Evolutionary conservation across 1,140 invertebrate genomes (phyloP).

Genomic region (Drosophila neocordata): DNA sequence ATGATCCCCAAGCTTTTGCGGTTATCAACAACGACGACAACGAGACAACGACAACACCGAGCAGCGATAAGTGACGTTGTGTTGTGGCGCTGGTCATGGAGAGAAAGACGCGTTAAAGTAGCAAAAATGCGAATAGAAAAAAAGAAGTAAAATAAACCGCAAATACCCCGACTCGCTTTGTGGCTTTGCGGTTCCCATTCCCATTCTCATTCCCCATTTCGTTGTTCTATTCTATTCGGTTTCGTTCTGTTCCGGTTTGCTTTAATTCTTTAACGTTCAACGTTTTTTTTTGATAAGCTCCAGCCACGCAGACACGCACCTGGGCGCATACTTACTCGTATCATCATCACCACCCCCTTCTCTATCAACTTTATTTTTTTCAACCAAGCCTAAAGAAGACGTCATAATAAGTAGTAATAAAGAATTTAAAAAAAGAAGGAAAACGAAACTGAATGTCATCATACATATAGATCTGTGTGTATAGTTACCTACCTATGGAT

Average conservation of each 20-base stretch:
- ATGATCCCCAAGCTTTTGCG: constrained; percentile 14
- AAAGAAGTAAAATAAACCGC: constrained; percentile 50
- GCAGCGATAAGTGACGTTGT: constrained; percentile 51
- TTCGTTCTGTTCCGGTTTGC: constrained; percentile 8
- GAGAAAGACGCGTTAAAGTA: constrained; percentile 38
- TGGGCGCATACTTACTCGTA: not conserved
- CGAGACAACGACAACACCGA: not conserved
- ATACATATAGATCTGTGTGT: not conserved
- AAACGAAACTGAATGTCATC: constrained; percentile 58
- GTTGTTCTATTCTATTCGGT: constrained; percentile 7
- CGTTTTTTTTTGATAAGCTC: constrained; percentile 34
- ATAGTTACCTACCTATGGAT: no score
- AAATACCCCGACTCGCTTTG: constrained; percentile 68
- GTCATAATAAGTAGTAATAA: constrained; percentile 23
- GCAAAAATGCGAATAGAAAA: constrained; percentile 52
- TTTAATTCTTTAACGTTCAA: constrained; percentile 8
- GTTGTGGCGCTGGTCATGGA: constrained; percentile 61
- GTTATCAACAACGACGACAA: constrained; percentile 13
- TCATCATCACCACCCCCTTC: not conserved
- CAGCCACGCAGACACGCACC: constrained; percentile 5
- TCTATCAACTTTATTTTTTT: not conserved
- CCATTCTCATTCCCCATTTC: constrained; percentile 16
- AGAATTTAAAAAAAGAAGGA: constrained; percentile 12
- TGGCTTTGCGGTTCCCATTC: constrained; percentile 52
- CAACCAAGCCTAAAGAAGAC: constrained; percentile 22